These are phyloP conservation scores for Lichenostomus cassidix DNA, from an alignment of 2,113 vertebrate genomes.

Conservation along the genomic window DNA sequence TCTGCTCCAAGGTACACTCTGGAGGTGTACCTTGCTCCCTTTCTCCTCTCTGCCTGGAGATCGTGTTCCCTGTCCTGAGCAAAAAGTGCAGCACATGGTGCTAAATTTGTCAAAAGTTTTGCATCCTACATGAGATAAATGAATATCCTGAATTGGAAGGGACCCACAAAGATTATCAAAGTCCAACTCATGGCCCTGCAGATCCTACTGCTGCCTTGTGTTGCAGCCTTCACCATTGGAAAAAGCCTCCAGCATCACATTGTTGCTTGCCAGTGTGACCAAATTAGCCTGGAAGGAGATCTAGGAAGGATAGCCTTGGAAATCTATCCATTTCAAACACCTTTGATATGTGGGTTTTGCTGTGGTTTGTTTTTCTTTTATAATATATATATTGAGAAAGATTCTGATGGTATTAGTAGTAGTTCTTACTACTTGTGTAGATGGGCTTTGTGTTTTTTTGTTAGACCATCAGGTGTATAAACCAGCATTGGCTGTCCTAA, in stretches of 20 bases:
- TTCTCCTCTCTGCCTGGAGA: not conserved
- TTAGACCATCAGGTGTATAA: not conserved
- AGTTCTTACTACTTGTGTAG: not conserved
- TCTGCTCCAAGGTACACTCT: not conserved
- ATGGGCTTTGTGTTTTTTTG: not conserved
- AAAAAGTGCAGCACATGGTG: not conserved
- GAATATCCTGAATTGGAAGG: not conserved
- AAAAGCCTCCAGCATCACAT: not conserved
- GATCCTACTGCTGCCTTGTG: not conserved
- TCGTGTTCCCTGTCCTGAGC: not conserved
- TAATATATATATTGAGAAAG: not conserved
- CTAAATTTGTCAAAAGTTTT: not conserved
- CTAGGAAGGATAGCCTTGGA: not conserved
- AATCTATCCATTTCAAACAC: not conserved
- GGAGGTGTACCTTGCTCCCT: not conserved
- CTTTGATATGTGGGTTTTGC: not conserved
- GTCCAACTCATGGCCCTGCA: not conserved
- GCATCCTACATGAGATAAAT: not conserved
- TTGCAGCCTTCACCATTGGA: not conserved
- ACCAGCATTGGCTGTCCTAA: not conserved
- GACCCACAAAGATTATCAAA: not conserved
- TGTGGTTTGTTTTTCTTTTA: not conserved
- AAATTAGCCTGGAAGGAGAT: not conserved
- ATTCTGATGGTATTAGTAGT: not conserved
- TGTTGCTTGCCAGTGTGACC: not conserved